Evolutionary conservation across 2,113 vertebrate species (phyloP), one percentile per base, ranked within the genome.

Genomic region (Jacana jacana): DNA sequence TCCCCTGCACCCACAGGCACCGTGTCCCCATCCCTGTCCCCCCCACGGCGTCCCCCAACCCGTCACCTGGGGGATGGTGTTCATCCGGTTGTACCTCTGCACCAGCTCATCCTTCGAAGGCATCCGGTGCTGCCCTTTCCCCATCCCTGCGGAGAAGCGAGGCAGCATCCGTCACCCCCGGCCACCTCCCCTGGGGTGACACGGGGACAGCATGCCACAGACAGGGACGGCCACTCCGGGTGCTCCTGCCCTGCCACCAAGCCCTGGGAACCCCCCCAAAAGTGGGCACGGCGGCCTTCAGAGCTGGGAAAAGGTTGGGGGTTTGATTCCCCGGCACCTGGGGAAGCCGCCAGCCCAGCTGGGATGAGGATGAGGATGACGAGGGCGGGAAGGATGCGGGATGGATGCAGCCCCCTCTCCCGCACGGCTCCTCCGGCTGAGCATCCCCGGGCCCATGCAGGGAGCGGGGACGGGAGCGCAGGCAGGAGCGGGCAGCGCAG

Each of bases 91-190:
- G 89, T 99, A 99, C 61, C 99, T 98, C 97, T 99, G 99, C 91
- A 99, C 99, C 97, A 99, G 98, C 95, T 99, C 99, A 65, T 99
- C 99, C 98, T 99, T 99, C 4, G 99, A 99, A 31, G 99, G 99
- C 99, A 99, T 99, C 91, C 99, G 98, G 96, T 99, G 99, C 97
- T 99, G 99, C 97, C 99, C 99, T 98, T 99, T 99, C 97, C 99
- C 99, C 99, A 99, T 99, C 96, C 99, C 99, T 99, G 96, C 27
- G 10, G 92, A 78, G 66, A 88, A 54, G 72, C 2, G 1, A 66
- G 71, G 46, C 1, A 0, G 28, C 3, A 2, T 7, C 52, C 10
- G 5, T 96, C 89, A 90, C 28, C 39, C 16, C 35, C 4, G 6
- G 11, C 65, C 75, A 54, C 42, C 61, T 28, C 17, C 6, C n/a